A percentile compares a stretch with the other conserved stretches of the same genome.
Evolutionary conservation across 2,797 vertebrate genomes (phyloP).

Genomic region (Protonibea diacanthus): DNA sequence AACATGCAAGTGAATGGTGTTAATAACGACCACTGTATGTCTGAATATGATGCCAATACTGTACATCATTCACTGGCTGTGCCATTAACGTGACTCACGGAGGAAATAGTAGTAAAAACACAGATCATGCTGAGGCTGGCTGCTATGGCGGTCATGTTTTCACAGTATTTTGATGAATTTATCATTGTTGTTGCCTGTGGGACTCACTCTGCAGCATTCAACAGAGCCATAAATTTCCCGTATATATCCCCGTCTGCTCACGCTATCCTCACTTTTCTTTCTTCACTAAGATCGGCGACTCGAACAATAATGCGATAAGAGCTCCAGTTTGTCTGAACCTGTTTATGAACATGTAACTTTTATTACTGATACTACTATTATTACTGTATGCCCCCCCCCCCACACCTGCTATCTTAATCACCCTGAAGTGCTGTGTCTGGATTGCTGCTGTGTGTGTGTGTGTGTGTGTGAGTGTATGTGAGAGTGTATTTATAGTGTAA

Average conservation of each 20-base stretch:
- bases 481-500: constrained; percentile 64
- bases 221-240: constrained; percentile 61
- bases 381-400: constrained; percentile 49
- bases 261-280: constrained; percentile 42
- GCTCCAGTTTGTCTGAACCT: constrained; percentile 60
- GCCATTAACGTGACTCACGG: constrained; percentile 74
- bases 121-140: constrained; percentile 37
- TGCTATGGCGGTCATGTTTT: constrained; percentile 46
- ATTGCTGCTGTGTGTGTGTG: constrained; percentile 68
- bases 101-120: constrained; percentile 42
- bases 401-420: constrained; percentile 60
- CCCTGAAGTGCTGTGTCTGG: constrained; percentile 75
- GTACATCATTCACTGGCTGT: constrained; percentile 70
- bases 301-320: constrained; percentile 38
- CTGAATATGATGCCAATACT: constrained; percentile 64
- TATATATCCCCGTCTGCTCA: constrained; percentile 47
- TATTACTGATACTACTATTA: constrained; percentile 65
- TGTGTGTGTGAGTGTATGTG: constrained; percentile 32
- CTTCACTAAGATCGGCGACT: constrained; percentile 47
- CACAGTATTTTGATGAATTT: constrained; percentile 57
- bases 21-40: constrained; percentile 64
- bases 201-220: constrained; percentile 46
- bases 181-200: constrained; percentile 49
- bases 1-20: constrained; percentile 70
- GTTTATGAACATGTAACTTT: constrained; percentile 68